A percentile compares a stretch with the other conserved stretches of the same genome.
Evolutionary conservation across 2,113 vertebrate genomes (phyloP).

Genomic region (Falcunculus frontatus): DNA sequence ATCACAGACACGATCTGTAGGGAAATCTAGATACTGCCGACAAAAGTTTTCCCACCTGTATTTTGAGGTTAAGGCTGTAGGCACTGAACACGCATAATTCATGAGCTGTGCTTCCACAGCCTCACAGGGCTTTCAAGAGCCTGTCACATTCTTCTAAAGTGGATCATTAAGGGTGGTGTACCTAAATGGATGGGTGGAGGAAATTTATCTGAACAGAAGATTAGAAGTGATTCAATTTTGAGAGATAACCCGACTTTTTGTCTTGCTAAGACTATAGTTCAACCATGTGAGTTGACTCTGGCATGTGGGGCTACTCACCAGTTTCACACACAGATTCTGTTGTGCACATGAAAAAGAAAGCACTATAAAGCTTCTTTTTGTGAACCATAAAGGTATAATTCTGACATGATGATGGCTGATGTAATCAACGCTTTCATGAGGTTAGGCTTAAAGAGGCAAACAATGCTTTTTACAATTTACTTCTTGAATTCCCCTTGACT

Average conservation of each 20-base stretch:
- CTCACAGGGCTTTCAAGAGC: background rate
- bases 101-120: background rate
- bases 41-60: background rate
- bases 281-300: background rate
- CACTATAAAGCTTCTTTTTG: slow-evolving; percentile 4
- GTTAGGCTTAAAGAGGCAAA: background rate
- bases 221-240: slow-evolving; percentile 53
- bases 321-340: background rate
- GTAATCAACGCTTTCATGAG: background rate
- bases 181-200: slow-evolving; percentile 44
- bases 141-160: slow-evolving; percentile 49
- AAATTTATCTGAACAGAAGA: slow-evolving; percentile 52
- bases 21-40: background rate
- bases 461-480: background rate
- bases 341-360: slow-evolving; percentile 4
- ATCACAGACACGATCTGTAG: background rate
- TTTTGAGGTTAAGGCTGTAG: background rate
- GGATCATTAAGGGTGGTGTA: slow-evolving; percentile 54
- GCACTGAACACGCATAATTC: background rate
- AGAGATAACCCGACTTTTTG: slow-evolving; percentile 47
- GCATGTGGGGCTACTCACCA: background rate
- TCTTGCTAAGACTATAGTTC: background rate
- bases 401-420: slow-evolving; percentile 12
- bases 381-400: background rate
- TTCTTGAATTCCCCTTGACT: background rate